These are phyloP conservation scores for Conger conger DNA, from an alignment of 2,113 vertebrate species.

Conservation along the genomic window DNA sequence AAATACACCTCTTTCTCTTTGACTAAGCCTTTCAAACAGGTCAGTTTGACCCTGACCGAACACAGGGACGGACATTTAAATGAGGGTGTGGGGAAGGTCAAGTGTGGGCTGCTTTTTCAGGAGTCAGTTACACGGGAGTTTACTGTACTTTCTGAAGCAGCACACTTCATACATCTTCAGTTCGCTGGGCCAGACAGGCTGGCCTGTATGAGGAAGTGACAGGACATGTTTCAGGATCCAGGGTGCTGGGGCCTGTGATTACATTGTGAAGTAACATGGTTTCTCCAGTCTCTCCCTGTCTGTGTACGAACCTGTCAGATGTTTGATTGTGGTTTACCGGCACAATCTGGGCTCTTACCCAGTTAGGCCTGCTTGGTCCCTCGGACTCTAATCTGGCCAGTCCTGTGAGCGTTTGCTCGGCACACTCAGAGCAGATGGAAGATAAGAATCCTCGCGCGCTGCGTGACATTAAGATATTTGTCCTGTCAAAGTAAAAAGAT, in stretches of 20 bases:
- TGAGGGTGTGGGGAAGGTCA: no score
- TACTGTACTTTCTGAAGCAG: neutral
- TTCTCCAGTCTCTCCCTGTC: neutral
- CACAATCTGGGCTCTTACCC: conserved; percentile 36
- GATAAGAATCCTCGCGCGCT: conserved; percentile 43
- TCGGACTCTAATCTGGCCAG: conserved; percentile 44
- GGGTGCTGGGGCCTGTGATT: neutral
- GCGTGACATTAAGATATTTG: conserved; percentile 17
- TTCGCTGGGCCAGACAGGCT: neutral
- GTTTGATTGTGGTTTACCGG: conserved; percentile 29
- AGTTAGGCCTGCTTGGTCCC: conserved; percentile 14
- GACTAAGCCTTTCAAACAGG: no score
- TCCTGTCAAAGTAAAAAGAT: neutral
- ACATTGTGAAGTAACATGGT: neutral
- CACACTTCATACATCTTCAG: neutral
- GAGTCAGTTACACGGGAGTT: neutral
- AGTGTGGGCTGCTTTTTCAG: no score
- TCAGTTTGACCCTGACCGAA: no score
- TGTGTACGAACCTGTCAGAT: conserved; percentile 30
- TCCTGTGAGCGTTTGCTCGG: conserved; percentile 34
- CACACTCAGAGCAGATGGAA: conserved; percentile 31
- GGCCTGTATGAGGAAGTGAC: neutral
- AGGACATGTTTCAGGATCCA: neutral
- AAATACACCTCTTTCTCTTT: no score
- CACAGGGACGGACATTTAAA: no score